Base-by-base conservation (phyloP, 2,888 invertebrate species). In the Dorcus hopei region DNA sequence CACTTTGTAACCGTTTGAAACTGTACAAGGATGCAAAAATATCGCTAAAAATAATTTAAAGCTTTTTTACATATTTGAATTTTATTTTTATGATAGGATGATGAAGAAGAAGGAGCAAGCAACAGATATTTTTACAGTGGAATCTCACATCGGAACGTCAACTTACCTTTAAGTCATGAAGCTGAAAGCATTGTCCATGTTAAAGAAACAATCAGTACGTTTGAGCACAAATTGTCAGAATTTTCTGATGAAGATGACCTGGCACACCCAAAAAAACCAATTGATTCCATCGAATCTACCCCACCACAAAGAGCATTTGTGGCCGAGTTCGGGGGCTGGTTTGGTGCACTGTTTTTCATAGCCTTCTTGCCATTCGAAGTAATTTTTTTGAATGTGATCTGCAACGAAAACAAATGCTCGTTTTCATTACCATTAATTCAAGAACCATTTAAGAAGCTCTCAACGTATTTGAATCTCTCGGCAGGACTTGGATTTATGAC, bases 391-490 rank as follows among this genome's bases (percentile, higher is more conserved):
- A 81, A 82, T 68, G 58, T 81, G 40, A 45, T 80, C 45, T 85
- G 84, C 70, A 74, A 74, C 38, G 77, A 80, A 68, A 75, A 77
- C 58, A 70, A 73, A 43, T 84, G 83, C 61, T 74, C 78, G 0
- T 71, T 76, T 40, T 74, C 75, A 56, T 50, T 78, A 3, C 72
- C 76, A 2, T 72, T 79, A 65, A 33, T 33, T 33, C 65, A 77
- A 45, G 64, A 72, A 23, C 62, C 64, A 11, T 78, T 75, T 54
- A 74, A 74, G 56, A 70, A 69, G 45, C 49, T 73, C 43, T 67
- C 61, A 71, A 77, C 67, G 3, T 77, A 69, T 61, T 76, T 78
- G 47, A 69, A 81, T 63, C 61, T 73, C 2, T 70, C 68, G 33
- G 72, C 82, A 4, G 69, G 82, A 38, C 55, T 77, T 1, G 70